A percentile compares a stretch with the other conserved stretches of the same genome.
Evolutionary conservation across 2,888 invertebrate species (phyloP).

Genomic region (Lottia scabra): DNA sequence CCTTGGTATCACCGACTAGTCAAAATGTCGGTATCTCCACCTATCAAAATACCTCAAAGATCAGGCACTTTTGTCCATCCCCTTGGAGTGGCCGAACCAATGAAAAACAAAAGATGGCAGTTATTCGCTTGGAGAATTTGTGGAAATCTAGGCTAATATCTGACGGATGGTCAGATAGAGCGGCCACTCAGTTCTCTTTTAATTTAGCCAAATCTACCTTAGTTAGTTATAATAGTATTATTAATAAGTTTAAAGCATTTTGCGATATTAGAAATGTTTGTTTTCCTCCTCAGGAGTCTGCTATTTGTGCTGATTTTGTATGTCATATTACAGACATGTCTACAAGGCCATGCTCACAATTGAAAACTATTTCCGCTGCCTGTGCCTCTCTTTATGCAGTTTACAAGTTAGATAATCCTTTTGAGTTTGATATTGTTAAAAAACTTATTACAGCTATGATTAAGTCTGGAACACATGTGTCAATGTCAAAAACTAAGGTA

Average conservation of each 20-base stretch:
- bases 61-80: neutral
- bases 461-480: no score
- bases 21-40: neutral
- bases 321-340: conserved; percentile 5
- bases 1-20: conserved; percentile 6
- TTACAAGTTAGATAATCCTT: no score
- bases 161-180: neutral
- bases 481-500: neutral
- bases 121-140: neutral
- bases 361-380: conserved; percentile 7
- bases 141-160: neutral
- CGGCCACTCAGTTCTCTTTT: neutral
- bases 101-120: neutral
- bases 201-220: neutral
- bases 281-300: neutral
- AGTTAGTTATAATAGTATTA: neutral
- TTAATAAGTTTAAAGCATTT: neutral
- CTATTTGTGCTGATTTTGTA: neutral
- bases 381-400: neutral
- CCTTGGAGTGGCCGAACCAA: neutral
- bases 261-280: neutral
- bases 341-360: neutral
- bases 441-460: conserved; percentile 6
- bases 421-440: neutral
- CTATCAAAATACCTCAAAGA: conserved; percentile 10